Percentiles rank a stretch among this genome's conserved stretches.
These are phyloP conservation scores for Rhizomys pruinosus DNA, from an alignment of 2,113 vertebrate genomes.

Conservation along the genomic window DNA sequence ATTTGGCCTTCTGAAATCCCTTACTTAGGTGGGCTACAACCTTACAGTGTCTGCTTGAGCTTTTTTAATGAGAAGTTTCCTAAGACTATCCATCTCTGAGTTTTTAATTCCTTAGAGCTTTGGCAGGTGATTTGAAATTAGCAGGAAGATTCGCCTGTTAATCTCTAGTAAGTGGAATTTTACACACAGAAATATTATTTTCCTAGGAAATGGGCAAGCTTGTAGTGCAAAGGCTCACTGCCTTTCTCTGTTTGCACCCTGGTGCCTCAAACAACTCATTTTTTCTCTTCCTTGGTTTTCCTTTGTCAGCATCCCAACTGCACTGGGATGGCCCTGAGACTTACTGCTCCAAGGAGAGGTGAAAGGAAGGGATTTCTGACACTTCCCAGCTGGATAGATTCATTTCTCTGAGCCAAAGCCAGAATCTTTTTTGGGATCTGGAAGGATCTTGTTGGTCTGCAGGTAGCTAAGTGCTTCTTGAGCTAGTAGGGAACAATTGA, in stretches of 20 bases:
- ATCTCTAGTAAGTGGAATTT: not conserved
- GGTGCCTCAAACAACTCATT: not conserved
- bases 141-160: not conserved
- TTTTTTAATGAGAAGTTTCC: not conserved
- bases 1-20: too few relatives aligned
- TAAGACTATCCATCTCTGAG: not conserved
- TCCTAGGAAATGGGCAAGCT: not conserved
- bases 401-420: not conserved
- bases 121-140: constrained; percentile 3
- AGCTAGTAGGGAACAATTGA: not conserved
- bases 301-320: not conserved
- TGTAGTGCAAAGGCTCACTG: not conserved
- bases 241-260: not conserved
- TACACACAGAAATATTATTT: not conserved
- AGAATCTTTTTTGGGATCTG: not conserved
- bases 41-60: not conserved
- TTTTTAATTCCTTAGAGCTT: constrained; percentile 51
- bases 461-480: not conserved
- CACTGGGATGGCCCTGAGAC: not conserved
- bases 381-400: not conserved
- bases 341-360: not conserved
- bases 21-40: too few relatives aligned
- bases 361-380: not conserved
- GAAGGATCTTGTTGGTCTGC: not conserved
- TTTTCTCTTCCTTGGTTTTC: not conserved